Evolutionary conservation across 2,888 invertebrate species (phyloP), one percentile per base, ranked within the genome.

Genomic region (Andrena marginata): DNA sequence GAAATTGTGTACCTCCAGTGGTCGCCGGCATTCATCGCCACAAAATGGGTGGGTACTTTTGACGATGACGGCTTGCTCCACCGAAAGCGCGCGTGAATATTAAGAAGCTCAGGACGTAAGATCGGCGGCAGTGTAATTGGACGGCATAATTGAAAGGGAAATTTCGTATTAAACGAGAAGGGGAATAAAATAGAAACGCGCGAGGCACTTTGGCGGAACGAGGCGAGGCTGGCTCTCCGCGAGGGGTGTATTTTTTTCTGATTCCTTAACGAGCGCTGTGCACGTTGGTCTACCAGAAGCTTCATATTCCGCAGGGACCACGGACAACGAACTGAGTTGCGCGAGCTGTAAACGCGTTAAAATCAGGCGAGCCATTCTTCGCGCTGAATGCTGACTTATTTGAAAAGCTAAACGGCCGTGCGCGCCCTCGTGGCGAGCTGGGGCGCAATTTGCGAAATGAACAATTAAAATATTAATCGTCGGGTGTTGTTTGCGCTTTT

Each of bases 241-340:
- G 63, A 35, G 74, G 20, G 31, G 33, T 29, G 35, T 67, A 64
- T 71, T 72, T 70, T 70, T 64, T 67, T 54, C 48, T 59, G 73
- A 56, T 82, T 82, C 78, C 68, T 75, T 77, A 68, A 77, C 81
- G 70, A 80, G 68, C 67, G 64, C 62, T 76, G 68, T 29, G 60
- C 33, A 49, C 56, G 81, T 74, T 65, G 74, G 54, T 65, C 26
- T 42, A 67, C 68, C 63, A 54, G 74, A 54, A 69, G 56, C 63
- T 54, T 49, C 63, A 68, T 64, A 59, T 59, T 72, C 33, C 31
- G 0, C 54, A 1, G 42, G 10, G 49, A n/a, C 65, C 23, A 26
- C 8, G 74, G 35, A 63, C 82, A 48, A 49, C 49, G 49, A 70
- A 54, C 70, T 7, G 26, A 69, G 68, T 82, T 59, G 42, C 6